Base-by-base conservation (phyloP, 1,140 invertebrate species). In the Orchestia grillus region DNA sequence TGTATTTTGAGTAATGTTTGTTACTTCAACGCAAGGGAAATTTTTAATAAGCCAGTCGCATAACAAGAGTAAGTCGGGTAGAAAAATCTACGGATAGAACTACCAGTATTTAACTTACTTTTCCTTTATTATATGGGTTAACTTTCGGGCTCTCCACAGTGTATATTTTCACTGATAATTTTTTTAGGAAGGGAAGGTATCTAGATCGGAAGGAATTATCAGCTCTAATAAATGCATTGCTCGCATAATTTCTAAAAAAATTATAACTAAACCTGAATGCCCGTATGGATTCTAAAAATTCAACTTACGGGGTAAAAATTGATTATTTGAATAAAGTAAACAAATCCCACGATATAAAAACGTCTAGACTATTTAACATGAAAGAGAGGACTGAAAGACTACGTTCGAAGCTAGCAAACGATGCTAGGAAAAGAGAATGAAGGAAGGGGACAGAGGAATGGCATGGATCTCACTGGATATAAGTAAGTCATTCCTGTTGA, bases 21-120 rank as follows among this genome's bases (percentile, higher is more conserved):
- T 77, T 15, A 77, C 62, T 36, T 3, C 62, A 36, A 77, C 36
- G 11, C 11, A 77, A 3, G 28, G 28, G 62, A 23, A 77, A 77
- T 19, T 77, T 15, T 77, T 77, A 36, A 77, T 3, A 77, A 77
- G 28, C 11, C 28, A 23, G 62, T 77, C 11, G 3, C 36, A 15
- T 77, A 15, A 77, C 11, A 36, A 23, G 28, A 15, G 28, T 23
- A 77, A 19, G 62, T 42, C 0, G 15, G 41, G 11, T 42, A 3
- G 28, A 41, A 42, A 42, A 90, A 41, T 90, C 88, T 90, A 90
- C 43, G 88, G 88, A 42, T 1, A 90, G 4, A 28, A 44, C 88
- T 15, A 41, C 88, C n/a, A 90, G 88, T 41, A 90, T 90, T 90
- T 44, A 90, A 90, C 88, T 90, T 90, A 90, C 88, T 42, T 90